Evolutionary conservation across 2,113 vertebrate species (phyloP).

Genomic region (Stigmatopora nigra): DNA sequence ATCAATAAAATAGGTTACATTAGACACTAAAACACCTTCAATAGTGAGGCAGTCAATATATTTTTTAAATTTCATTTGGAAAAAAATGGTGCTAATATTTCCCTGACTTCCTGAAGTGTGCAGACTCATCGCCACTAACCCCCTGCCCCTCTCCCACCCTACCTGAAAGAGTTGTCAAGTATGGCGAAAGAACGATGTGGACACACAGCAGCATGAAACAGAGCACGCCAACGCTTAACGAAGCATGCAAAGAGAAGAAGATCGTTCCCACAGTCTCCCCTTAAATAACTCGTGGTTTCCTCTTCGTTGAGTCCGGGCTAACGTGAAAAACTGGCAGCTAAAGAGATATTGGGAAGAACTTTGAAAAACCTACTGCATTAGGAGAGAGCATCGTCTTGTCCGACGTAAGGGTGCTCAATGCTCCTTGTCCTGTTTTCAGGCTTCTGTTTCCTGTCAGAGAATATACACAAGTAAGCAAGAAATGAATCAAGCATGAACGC

Average conservation of each 20-base stretch:
- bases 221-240: slow-evolving; percentile 51
- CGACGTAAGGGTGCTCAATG: slow-evolving; percentile 75
- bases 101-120: slow-evolving; percentile 1
- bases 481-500: background rate
- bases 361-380: slow-evolving; percentile 63
- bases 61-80: background rate
- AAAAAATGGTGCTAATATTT: background rate
- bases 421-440: slow-evolving; percentile 77
- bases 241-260: slow-evolving; percentile 44
- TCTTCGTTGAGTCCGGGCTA: background rate
- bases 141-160: background rate
- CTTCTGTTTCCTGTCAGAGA: slow-evolving; percentile 82
- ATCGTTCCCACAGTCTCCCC: slow-evolving; percentile 13
- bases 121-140: background rate
- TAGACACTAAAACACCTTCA: slow-evolving; percentile 10
- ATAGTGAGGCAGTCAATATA: slow-evolving; percentile 18
- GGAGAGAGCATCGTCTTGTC: slow-evolving; percentile 81
- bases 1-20: slow-evolving; percentile 39
- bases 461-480: slow-evolving; percentile 28
- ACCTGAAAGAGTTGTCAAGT: slow-evolving; percentile 47
- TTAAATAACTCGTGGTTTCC: slow-evolving; percentile 6
- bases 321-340: slow-evolving; percentile 36
- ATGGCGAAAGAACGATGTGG: slow-evolving; percentile 22
- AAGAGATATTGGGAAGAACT: slow-evolving; percentile 39
- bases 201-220: slow-evolving; percentile 61